Evolutionary conservation across 2,888 invertebrate species (phyloP).

Genomic region (Deroplatys truncata): DNA sequence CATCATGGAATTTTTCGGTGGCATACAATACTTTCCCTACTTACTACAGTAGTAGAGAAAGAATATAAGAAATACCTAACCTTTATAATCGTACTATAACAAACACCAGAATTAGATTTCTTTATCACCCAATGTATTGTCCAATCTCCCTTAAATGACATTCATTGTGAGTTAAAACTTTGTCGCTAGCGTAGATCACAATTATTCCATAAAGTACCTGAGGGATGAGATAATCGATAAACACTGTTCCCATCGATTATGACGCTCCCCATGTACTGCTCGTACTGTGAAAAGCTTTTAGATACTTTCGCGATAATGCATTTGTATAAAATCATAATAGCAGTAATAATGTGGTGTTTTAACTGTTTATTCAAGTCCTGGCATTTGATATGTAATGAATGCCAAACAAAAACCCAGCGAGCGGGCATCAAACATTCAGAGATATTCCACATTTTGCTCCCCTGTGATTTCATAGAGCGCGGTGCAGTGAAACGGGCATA

Average conservation of each 20-base stretch:
- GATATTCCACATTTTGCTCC: neutral
- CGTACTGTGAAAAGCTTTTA: neutral
- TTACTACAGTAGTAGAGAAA: too few species aligned
- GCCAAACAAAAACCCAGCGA: neutral
- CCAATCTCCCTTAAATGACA: too few species aligned
- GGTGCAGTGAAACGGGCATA: neutral
- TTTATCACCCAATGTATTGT: too few species aligned
- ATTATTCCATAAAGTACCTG: neutral
- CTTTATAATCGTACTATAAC: too few species aligned
- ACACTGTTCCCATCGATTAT: neutral
- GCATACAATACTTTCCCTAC: too few species aligned
- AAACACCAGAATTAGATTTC: too few species aligned
- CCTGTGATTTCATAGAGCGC: neutral
- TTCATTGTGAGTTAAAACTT: too few species aligned
- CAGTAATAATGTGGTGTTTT: neutral
- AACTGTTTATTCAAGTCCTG: neutral
- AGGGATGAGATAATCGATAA: neutral
- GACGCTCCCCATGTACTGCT: neutral
- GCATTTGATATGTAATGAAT: neutral
- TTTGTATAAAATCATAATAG: neutral
- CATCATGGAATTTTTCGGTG: too few species aligned
- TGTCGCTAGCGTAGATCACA: too few species aligned
- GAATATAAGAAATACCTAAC: too few species aligned
- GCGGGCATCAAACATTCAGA: neutral
- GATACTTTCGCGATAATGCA: neutral